Base-by-base conservation (phyloP, 2,113 vertebrate genomes). In the Elgaria multicarinata region DNA sequence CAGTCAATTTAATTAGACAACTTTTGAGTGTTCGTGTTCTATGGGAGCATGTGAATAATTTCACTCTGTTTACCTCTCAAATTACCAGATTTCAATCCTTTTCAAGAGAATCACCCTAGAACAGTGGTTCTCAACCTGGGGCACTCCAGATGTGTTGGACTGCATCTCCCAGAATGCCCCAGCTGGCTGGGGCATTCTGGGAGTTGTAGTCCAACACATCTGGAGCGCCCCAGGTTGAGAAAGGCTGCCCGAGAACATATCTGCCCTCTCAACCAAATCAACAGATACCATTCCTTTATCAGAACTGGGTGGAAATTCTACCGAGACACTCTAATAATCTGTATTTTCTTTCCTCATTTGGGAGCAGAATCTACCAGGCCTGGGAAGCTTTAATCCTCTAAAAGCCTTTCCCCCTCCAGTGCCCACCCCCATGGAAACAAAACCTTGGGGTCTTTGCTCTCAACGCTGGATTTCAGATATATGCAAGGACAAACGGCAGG, bases 371-470 rank as follows among this genome's bases (percentile, higher is more conserved):
- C n/a, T 2, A 28, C 39, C 87, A 50, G 81, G 76, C 36, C 81
- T 90, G 55, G 79, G 85, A 66, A 46, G 85, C 10, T 87, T 66
- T n/a, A 77, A 80, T 69, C 64, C 31, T 13, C n/a, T 42, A 36
- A 72, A 26, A 64, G 50, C 2, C 9, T 10, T 46, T 10, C 67
- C 83, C 36, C 4, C 31, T 24, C 42, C 39, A 6, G 2, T 36
- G 55, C 55, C 50, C 50, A 74, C 33, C 20, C 46, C 42, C 28
- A 50, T 46, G 71, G 42, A 75, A 75, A 75, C 33, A 64, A 84
- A 76, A 67, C 33, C 44, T 8, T 1, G 1, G n/a, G 58, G 1
- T 50, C 24, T 89, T 84, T 89, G 81, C 62, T 77, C 44, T 46
- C 55, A 64, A 72, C 24, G 33, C 72, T 31, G 20, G 14, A 76